Evolutionary conservation across 2,888 invertebrate genomes (phyloP).

Genomic region (Cordilura impudica): DNA sequence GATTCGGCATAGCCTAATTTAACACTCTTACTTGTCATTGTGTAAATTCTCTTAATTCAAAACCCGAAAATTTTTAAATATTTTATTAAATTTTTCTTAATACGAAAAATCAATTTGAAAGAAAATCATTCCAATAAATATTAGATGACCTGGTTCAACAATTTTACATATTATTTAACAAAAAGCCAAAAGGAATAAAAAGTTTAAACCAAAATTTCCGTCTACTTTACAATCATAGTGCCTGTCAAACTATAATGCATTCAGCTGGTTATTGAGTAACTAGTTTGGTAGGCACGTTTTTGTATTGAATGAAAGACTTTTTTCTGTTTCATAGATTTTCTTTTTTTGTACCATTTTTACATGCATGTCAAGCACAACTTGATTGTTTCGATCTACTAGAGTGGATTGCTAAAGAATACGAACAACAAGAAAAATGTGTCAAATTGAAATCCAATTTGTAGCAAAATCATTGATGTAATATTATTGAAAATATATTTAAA

Average conservation of each 20-base stretch:
- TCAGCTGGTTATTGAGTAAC: slow-evolving; percentile 36
- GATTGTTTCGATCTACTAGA: slow-evolving; percentile 56
- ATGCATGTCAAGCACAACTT: slow-evolving; percentile 62
- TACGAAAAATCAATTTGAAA: too few species aligned
- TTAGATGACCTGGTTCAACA: too few species aligned
- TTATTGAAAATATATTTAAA: slow-evolving; percentile 29
- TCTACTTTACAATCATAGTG: too few species aligned
- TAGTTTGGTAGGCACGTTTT: slow-evolving; percentile 40
- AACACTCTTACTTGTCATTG: too few species aligned
- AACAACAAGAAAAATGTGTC: slow-evolving; percentile 45
- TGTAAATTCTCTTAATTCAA: too few species aligned
- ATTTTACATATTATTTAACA: too few species aligned
- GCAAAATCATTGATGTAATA: slow-evolving; percentile 53
- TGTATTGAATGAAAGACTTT: slow-evolving; percentile 42
- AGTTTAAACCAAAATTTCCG: too few species aligned
- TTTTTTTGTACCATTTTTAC: slow-evolving; percentile 11
- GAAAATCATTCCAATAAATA: too few species aligned
- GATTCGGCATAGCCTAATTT: too few species aligned
- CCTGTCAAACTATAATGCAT: background rate
- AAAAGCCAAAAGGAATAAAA: too few species aligned
- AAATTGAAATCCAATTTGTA: slow-evolving; percentile 61
- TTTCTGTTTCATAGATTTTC: slow-evolving; percentile 8
- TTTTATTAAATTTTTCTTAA: too few species aligned
- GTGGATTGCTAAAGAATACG: slow-evolving; percentile 46
- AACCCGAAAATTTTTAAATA: too few species aligned